Base-by-base conservation (phyloP, 2,888 invertebrate genomes). In the Arrhopalites spinosus region DNA sequence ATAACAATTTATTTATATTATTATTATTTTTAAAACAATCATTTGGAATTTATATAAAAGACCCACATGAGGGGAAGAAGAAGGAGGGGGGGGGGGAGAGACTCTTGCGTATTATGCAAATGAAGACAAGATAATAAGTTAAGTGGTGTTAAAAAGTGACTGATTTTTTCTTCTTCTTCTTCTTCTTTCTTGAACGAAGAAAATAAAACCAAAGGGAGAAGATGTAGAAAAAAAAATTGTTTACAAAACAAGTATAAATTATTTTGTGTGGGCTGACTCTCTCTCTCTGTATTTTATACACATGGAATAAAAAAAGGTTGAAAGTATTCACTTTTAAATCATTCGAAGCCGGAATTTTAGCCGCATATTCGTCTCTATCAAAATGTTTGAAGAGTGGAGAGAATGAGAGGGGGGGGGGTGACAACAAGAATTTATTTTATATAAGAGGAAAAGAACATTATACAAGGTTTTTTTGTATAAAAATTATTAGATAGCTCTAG, bases 221-320 rank as follows among this genome's bases (percentile, higher is more conserved):
- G n/a, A n/a, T n/a, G n/a, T n/a, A n/a, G n/a, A n/a, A 27, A 29
- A 69, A 64, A 69, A 69, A 69, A 69, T 69, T 69, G 69, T 69
- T 69, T 69, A 69, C 69, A n/a, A 69, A 69, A 69, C 69, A 69
- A 69, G 69, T 53, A 69, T 69, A 69, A 69, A 69, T 69, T 69
- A 50, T n/a, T n/a, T n/a, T 23, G 20, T 56, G 53, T n/a, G 20
- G n/a, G 53, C 45, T 2, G 13, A 29, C 36, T 11, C 8, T 15
- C 7, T 45, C 7, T 45, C 8, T 45, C 7, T 11, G 7, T 47
- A 47, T n/a, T 17, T 17, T 7, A 1, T 47, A 47, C 7, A 47
- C 15, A 15, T 45, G 15, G 45, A 45, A 25, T 25, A 25, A 1
- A 15, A 1, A 25, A 27, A 15, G 25, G 27, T 23, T 13, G 25